Conservation (phyloP, 2,113 vertebrate genomes). For the Lota lota region DNA sequence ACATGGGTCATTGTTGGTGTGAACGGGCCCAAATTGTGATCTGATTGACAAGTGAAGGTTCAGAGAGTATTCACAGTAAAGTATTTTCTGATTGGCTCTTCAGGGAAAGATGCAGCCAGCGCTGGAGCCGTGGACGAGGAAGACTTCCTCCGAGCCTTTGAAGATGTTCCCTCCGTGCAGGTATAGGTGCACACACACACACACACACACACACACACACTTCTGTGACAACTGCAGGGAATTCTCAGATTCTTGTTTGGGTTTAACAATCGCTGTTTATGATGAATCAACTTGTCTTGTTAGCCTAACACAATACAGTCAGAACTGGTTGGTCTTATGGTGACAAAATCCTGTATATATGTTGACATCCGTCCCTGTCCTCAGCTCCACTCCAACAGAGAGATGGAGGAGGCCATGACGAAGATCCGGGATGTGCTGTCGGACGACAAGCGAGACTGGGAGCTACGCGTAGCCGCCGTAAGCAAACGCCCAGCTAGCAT, state of each 20-base stretch:
- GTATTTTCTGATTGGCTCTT: background rate
- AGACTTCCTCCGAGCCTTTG: constrained; percentile 92
- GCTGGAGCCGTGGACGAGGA: constrained; percentile 92
- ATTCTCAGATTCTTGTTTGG: no score
- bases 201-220: background rate
- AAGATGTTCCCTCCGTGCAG: constrained; percentile 89
- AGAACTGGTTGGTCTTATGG: no score
- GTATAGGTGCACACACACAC: constrained; percentile 45
- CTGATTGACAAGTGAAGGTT: background rate
- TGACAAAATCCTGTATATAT: no score
- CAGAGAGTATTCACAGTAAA: background rate
- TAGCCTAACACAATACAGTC: no score
- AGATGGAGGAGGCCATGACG: constrained; percentile 93
- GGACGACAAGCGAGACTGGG: constrained; percentile 95
- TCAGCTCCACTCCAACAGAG: constrained; percentile 92
- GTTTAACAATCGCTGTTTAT: no score
- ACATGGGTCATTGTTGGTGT: no score
- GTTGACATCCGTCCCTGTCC: no score
- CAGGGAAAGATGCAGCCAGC: constrained; percentile 80
- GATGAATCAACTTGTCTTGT: no score
- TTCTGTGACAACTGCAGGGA: background rate
- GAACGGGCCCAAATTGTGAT: no score
- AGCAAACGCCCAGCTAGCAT: constrained; percentile 15
- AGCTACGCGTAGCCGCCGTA: constrained; percentile 89
- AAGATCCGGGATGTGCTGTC: constrained; percentile 93